phyloP scores from a whole-genome alignment of 2,113 vertebrate species.

The Indicator maculatus region DNA sequence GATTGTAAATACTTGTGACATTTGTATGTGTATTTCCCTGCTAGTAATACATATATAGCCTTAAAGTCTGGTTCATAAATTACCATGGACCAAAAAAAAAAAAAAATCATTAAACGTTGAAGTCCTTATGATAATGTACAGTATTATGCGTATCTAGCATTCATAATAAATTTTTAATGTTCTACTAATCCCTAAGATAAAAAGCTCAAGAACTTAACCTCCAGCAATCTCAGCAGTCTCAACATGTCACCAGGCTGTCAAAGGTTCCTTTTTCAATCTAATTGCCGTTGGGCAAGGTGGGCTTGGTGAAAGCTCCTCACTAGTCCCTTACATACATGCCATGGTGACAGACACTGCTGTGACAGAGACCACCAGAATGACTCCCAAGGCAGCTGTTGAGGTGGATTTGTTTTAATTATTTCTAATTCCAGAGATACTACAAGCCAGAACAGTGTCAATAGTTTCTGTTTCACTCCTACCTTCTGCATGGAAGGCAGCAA shows the following conservation, averaged over 20 bases:
- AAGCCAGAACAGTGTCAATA: conserved; percentile 36
- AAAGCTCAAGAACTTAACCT: conserved; percentile 79
- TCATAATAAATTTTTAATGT: conserved; percentile 83
- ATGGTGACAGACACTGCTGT: conserved; percentile 72
- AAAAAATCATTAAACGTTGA: conserved; percentile 87
- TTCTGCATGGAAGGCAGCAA: conserved; percentile 13
- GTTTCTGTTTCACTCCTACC: conserved; percentile 53
- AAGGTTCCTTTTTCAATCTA: conserved; percentile 64
- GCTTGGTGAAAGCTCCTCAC: conserved; percentile 45
- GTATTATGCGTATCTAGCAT: conserved; percentile 75
- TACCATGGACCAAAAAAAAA: conserved; percentile 70
- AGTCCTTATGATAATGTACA: conserved; percentile 77
- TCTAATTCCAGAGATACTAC: conserved; percentile 69
- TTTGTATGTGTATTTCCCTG: conserved; percentile 75
- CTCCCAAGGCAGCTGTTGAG: conserved; percentile 82
- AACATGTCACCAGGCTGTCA: conserved; percentile 70
- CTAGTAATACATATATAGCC: conserved; percentile 3
- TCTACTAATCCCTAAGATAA: conserved; percentile 78
- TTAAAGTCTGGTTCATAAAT: conserved; percentile 82
- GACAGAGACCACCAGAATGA: conserved; percentile 84
- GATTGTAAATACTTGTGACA: conserved; percentile 6
- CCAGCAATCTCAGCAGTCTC: conserved; percentile 72
- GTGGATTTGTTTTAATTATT: conserved; percentile 78
- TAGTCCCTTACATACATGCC: conserved; percentile 66
- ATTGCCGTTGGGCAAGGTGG: conserved; percentile 66